Conservation (phyloP, 1,140 invertebrate species). For the Callitettix versicolor region DNA sequence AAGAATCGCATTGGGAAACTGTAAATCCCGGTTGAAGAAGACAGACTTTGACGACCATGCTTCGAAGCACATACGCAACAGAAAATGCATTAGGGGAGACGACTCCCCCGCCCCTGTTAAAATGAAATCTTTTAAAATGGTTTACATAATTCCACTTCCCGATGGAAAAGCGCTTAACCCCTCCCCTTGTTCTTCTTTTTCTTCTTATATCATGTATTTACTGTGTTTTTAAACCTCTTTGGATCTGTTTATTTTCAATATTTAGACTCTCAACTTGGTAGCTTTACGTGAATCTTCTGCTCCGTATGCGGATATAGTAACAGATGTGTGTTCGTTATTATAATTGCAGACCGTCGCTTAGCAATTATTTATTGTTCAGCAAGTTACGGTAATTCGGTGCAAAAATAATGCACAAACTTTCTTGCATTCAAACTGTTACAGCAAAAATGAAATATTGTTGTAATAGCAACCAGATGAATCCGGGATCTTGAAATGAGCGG, state of each 20-base stretch:
- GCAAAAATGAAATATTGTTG: too few relatives aligned
- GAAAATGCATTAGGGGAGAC: constrained; percentile 5
- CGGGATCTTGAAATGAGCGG: too few relatives aligned
- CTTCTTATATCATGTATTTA: constrained; percentile 15
- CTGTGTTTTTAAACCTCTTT: constrained; percentile 15
- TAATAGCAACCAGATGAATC: too few relatives aligned
- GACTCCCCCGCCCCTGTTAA: constrained; percentile 2
- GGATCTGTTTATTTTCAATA: constrained; percentile 18
- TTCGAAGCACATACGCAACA: constrained; percentile 2
- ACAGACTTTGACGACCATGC: constrained; percentile 7
- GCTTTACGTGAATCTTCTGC: too few relatives aligned
- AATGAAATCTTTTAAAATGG: constrained; percentile 26
- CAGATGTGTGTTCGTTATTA: too few relatives aligned
- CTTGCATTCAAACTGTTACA: too few relatives aligned
- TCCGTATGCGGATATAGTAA: too few relatives aligned
- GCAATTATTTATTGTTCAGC: too few relatives aligned
- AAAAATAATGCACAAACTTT: too few relatives aligned
- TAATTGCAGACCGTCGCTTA: too few relatives aligned
- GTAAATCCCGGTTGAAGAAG: constrained; percentile 9
- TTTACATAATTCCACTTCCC: constrained; percentile 23
- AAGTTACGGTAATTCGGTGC: too few relatives aligned
- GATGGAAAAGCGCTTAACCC: constrained; percentile 8
- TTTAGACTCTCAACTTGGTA: constrained; percentile 1
- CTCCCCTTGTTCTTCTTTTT: not conserved
- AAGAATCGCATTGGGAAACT: constrained; percentile 6